Percentiles rank a stretch among this genome's conserved stretches.
Conservation (phyloP, 2,797 vertebrate species). For the Octomys mimax region DNA sequence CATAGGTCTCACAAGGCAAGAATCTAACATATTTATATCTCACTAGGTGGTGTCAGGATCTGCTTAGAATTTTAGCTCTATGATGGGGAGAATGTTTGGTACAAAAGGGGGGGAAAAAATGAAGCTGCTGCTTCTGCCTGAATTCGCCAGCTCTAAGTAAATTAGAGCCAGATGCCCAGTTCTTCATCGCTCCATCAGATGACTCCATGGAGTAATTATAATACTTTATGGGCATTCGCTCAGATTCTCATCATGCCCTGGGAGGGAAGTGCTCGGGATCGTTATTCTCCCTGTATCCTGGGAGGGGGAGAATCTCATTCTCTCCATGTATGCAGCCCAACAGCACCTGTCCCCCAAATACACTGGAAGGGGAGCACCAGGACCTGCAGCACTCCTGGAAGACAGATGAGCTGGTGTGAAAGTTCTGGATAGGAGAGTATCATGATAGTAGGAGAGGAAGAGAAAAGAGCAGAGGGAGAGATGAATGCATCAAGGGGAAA, state of each 20-base stretch:
- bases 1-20: neutral
- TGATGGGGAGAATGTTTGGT: constrained; percentile 36
- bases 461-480: neutral
- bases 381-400: neutral
- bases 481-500: neutral
- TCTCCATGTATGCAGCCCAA: constrained; percentile 48
- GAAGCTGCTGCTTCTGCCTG: constrained; percentile 62
- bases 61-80: constrained; percentile 46
- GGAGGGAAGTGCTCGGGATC: constrained; percentile 75
- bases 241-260: constrained; percentile 80
- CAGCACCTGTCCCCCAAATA: constrained; percentile 80
- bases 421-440: constrained; percentile 38
- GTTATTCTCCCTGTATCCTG: constrained; percentile 76
- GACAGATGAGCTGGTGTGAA: constrained; percentile 53
- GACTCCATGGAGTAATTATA: constrained; percentile 85
- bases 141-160: constrained; percentile 82
- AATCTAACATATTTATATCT: neutral
- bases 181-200: constrained; percentile 79
- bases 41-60: neutral
- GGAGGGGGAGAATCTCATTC: constrained; percentile 57
- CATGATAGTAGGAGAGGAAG: neutral
- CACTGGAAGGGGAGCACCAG: constrained; percentile 5
- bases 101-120: constrained; percentile 51
- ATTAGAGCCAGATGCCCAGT: constrained; percentile 86
- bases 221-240: constrained; percentile 85